Conservation (phyloP, 2,113 vertebrate genomes). For the Pluvialis apricaria region DNA sequence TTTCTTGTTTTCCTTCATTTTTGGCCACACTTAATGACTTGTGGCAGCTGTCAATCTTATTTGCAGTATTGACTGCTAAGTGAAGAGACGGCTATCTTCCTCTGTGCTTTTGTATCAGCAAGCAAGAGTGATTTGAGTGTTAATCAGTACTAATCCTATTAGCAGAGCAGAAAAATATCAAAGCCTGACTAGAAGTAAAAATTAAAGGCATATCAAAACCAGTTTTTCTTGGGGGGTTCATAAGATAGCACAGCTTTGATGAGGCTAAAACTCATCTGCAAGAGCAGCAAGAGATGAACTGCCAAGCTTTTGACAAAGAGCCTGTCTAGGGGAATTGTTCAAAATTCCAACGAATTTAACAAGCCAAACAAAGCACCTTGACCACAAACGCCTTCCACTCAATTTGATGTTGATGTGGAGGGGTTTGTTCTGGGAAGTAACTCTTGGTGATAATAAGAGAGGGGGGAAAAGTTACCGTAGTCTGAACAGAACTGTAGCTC, state of each 20-base stretch:
- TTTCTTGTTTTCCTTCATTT: not conserved
- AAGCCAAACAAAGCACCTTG: not conserved
- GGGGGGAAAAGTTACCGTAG: not conserved
- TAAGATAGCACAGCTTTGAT: not conserved
- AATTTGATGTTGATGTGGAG: not conserved
- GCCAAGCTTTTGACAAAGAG: not conserved
- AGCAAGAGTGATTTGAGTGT: not conserved
- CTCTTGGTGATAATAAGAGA: not conserved
- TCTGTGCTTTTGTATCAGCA: not conserved
- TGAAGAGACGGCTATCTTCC: not conserved
- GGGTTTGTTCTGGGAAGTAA: not conserved
- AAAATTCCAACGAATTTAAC: not conserved
- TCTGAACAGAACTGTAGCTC: not conserved
- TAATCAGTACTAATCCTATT: not conserved
- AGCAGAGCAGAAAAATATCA: slow-evolving; percentile 1
- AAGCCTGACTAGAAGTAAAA: not conserved
- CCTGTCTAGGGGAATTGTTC: not conserved
- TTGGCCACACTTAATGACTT: not conserved
- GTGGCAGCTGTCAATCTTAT: not conserved
- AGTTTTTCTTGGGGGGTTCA: not conserved
- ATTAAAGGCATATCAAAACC: not conserved
- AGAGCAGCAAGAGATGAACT: not conserved
- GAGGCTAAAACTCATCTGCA: not conserved
- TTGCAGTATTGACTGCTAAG: not conserved
- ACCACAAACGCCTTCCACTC: not conserved